These are phyloP conservation scores for Ornithoptera alexandrae DNA, from an alignment of 2,888 invertebrate genomes.

Conservation along the genomic window DNA sequence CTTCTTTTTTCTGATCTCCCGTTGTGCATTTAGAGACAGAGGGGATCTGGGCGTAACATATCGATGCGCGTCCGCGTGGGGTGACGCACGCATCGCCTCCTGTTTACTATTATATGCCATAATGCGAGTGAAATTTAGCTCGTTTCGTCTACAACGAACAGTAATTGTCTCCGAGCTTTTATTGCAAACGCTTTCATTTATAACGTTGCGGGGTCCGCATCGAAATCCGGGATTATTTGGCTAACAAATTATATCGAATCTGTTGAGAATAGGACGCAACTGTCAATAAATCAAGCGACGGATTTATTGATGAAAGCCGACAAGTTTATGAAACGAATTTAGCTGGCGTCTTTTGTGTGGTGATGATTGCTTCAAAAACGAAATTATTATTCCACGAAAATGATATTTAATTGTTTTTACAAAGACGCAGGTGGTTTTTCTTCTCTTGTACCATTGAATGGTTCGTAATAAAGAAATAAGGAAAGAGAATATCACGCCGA, in stretches of 20 bases:
- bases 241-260: conserved; percentile 78
- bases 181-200: conserved; percentile 56
- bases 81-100: conserved; percentile 64
- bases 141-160: conserved; percentile 62
- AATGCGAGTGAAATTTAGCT: conserved; percentile 78
- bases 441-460: neutral
- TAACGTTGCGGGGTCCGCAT: conserved; percentile 54
- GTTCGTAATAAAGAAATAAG: neutral
- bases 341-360: conserved; percentile 45
- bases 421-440: neutral
- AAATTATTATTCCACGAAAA: conserved; percentile 17
- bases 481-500: conserved; percentile 36
- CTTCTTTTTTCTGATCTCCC: conserved; percentile 59
- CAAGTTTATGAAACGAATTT: conserved; percentile 52
- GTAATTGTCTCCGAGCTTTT: conserved; percentile 74
- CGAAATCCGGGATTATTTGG: conserved; percentile 78
- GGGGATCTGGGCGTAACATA: conserved; percentile 71
- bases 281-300: conserved; percentile 73
- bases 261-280: conserved; percentile 71
- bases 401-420: conserved; percentile 20
- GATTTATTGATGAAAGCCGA: conserved; percentile 71
- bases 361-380: conserved; percentile 21
- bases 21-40: conserved; percentile 75
- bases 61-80: conserved; percentile 60
- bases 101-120: conserved; percentile 77